phyloP scores from a whole-genome alignment of 2,888 invertebrate genomes.

The Agrochola lota region DNA sequence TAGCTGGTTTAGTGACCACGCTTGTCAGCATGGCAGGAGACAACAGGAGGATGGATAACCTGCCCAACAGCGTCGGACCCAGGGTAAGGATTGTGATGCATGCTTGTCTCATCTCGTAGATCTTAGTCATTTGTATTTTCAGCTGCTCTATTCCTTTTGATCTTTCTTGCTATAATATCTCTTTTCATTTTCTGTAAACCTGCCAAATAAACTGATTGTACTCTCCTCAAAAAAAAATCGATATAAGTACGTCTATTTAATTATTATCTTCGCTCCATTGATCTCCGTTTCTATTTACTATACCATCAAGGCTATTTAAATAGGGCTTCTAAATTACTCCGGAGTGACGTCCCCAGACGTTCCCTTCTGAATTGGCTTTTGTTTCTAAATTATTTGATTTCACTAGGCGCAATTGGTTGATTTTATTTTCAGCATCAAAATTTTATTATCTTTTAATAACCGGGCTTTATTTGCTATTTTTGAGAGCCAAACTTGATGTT shows the following conservation, averaged over 20 bases:
- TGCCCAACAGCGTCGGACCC: slow-evolving; percentile 89
- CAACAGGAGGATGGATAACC: slow-evolving; percentile 88
- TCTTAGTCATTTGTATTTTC: slow-evolving; percentile 35
- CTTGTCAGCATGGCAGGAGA: slow-evolving; percentile 95
- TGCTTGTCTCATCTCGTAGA: slow-evolving; percentile 65
- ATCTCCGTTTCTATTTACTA: slow-evolving; percentile 17
- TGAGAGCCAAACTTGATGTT: fast-evolving
- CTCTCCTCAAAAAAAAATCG: neutral
- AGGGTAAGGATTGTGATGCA: slow-evolving; percentile 84
- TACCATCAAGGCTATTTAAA: slow-evolving; percentile 28
- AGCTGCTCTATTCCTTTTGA: slow-evolving; percentile 30
- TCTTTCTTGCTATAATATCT: slow-evolving; percentile 32
- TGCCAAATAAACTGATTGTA: neutral
- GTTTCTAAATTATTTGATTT: slow-evolving; percentile 41
- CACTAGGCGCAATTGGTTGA: slow-evolving; percentile 38
- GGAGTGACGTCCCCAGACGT: slow-evolving; percentile 7
- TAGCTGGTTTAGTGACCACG: slow-evolving; percentile 95
- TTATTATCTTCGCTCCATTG: slow-evolving; percentile 12
- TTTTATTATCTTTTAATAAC: slow-evolving; percentile 10
- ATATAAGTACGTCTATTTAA: slow-evolving; percentile 25
- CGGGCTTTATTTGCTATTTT: slow-evolving; percentile 23
- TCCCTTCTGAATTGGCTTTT: slow-evolving; percentile 32
- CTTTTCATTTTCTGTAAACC: neutral
- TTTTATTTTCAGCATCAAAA: slow-evolving; percentile 31
- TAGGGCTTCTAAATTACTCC: slow-evolving; percentile 36